Evolutionary conservation across 2,888 invertebrate genomes (phyloP).

Genomic region (Cerceris rybyensis): DNA sequence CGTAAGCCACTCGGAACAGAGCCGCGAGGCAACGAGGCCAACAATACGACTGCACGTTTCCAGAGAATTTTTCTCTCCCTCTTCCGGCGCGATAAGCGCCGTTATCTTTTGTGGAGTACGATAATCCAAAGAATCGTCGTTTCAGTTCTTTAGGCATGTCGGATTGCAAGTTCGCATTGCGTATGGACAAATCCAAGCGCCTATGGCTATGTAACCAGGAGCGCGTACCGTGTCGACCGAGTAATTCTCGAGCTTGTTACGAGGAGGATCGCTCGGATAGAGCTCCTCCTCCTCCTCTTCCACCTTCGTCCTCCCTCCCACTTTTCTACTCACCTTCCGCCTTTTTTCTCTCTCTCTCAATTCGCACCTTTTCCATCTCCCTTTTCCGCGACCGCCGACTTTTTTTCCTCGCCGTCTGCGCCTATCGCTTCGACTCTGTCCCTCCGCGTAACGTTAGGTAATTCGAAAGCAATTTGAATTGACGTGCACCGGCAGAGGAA

Average conservation of each 20-base stretch:
- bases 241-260: conserved; percentile 64
- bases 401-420: conserved; percentile 37
- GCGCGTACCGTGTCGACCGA: conserved; percentile 29
- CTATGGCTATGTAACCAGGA: conserved; percentile 53
- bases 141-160: conserved; percentile 49
- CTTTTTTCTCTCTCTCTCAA: conserved; percentile 1
- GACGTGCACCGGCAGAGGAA: conserved; percentile 76
- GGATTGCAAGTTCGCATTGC: conserved; percentile 14
- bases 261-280: conserved; percentile 33
- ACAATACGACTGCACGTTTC: conserved; percentile 50
- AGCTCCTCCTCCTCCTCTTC: conserved; percentile 16
- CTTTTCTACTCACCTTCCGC: conserved; percentile 1
- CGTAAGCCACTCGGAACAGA: conserved; percentile 32
- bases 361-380: not conserved
- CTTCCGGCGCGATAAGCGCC: conserved; percentile 57
- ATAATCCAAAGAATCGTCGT: conserved; percentile 64
- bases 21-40: conserved; percentile 17
- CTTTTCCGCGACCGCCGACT: conserved; percentile 10
- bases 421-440: conserved; percentile 39
- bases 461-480: conserved; percentile 79
- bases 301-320: conserved; percentile 1
- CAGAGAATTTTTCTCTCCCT: conserved; percentile 40
- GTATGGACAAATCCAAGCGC: conserved; percentile 45
- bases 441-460: conserved; percentile 66
- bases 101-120: conserved; percentile 62